These are phyloP conservation scores for Cephonodes hylas DNA, from an alignment of 2,888 invertebrate species.

Conservation along the genomic window DNA sequence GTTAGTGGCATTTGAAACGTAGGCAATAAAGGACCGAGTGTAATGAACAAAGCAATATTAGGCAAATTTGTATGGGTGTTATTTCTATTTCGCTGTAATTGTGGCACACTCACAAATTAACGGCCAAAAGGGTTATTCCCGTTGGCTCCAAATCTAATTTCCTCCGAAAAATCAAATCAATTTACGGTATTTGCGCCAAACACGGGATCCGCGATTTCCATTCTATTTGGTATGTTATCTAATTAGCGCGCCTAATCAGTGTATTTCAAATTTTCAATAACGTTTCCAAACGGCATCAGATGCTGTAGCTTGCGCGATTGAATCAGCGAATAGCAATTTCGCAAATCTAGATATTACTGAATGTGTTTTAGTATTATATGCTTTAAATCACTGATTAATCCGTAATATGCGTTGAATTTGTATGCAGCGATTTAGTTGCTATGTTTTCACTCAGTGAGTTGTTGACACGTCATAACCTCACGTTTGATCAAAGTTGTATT, in stretches of 20 bases:
- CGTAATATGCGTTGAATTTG: too few species aligned
- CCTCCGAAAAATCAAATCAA: conserved; percentile 33
- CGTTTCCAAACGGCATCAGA: neutral
- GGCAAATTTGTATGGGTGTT: conserved; percentile 52
- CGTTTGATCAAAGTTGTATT: too few species aligned
- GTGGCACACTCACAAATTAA: conserved; percentile 42
- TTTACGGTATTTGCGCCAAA: conserved; percentile 18
- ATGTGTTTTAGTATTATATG: neutral
- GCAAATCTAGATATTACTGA: conserved; percentile 10
- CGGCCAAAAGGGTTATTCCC: conserved; percentile 29
- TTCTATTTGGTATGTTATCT: conserved; percentile 11
- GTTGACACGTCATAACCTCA: too few species aligned
- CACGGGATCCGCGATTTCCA: conserved; percentile 6
- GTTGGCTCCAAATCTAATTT: conserved; percentile 31
- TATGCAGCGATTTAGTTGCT: too few species aligned
- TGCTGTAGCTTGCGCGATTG: neutral
- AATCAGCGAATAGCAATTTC: neutral
- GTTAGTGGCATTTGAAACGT: conserved; percentile 48
- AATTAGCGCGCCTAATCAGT: conserved; percentile 9
- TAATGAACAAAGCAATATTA: conserved; percentile 57
- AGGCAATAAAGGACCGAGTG: conserved; percentile 45
- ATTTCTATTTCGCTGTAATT: conserved; percentile 57
- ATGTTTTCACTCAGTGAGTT: too few species aligned
- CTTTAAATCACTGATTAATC: too few species aligned
- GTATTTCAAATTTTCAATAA: conserved; percentile 12